A percentile compares a stretch with the other conserved stretches of the same genome.
Conservation (phyloP, 2,113 vertebrate genomes). For the Phocoena sinus region DNA sequence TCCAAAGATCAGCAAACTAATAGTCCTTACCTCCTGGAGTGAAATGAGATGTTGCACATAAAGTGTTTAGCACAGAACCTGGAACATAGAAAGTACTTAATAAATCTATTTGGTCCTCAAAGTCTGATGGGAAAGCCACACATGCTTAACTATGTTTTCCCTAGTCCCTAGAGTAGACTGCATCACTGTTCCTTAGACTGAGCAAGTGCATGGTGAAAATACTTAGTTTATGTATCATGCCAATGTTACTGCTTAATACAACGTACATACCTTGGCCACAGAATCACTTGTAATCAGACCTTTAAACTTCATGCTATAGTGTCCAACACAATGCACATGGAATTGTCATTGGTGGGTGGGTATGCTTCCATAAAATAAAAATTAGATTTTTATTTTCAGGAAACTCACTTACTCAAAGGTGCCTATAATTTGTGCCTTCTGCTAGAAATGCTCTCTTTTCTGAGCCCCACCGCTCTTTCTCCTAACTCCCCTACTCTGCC, state of each 20-base stretch:
- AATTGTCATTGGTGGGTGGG: background rate
- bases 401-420: background rate
- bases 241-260: background rate
- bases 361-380: background rate
- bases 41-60: background rate
- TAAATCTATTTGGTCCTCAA: background rate
- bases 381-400: background rate
- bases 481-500: background rate
- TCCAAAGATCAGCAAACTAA: background rate
- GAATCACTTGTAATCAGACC: background rate
- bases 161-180: background rate
- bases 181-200: background rate
- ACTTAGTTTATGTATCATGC: background rate
- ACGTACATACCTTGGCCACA: background rate
- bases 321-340: background rate
- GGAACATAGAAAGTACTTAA: background rate
- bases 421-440: background rate
- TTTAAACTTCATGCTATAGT: background rate
- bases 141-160: background rate
- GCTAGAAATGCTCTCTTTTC: background rate
- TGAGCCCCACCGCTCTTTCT: fast-evolving
- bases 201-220: background rate
- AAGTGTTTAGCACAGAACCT: background rate
- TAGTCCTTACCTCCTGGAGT: background rate
- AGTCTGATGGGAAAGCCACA: background rate